These are phyloP conservation scores for Drosophila ogumai DNA, from an alignment of 1,140 invertebrate species.

Conservation along the genomic window DNA sequence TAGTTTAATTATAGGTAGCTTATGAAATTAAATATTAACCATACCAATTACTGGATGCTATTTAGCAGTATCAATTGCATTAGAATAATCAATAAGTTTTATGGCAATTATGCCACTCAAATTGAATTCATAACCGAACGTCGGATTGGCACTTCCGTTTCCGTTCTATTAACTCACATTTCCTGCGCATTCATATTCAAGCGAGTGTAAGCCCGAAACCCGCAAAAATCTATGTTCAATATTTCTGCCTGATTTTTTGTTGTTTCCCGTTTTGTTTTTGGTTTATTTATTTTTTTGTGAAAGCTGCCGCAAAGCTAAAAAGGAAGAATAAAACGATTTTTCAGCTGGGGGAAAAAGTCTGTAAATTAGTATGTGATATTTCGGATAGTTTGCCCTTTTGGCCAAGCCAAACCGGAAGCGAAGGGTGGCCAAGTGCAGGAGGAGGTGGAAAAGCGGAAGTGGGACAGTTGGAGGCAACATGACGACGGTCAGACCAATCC, in stretches of 20 bases:
- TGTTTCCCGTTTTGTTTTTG: neutral
- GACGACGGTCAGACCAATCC: constrained; percentile 64
- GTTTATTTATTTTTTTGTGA: constrained; percentile 23
- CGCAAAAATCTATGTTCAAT: constrained; percentile 51
- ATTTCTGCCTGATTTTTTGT: constrained; percentile 6
- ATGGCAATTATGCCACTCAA: constrained; percentile 48
- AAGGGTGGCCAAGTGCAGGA: constrained; percentile 16
- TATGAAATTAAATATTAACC: constrained; percentile 4
- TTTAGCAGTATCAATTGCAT: constrained; percentile 27
- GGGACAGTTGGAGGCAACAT: constrained; percentile 60
- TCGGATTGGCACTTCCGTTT: constrained; percentile 58
- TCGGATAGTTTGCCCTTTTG: constrained; percentile 71
- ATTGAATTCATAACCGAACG: constrained; percentile 48
- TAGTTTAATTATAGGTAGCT: neutral
- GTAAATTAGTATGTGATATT: constrained; percentile 79
- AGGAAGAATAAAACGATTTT: constrained; percentile 17
- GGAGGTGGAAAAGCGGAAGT: constrained; percentile 15
- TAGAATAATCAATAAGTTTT: constrained; percentile 36
- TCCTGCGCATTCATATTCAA: constrained; percentile 61
- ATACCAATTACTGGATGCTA: constrained; percentile 3
- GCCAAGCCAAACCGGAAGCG: constrained; percentile 66
- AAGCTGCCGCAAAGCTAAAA: constrained; percentile 19
- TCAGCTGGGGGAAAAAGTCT: constrained; percentile 36
- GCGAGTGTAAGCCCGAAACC: constrained; percentile 31
- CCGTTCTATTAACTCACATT: constrained; percentile 78